Evolutionary conservation across 2,797 vertebrate genomes (phyloP).

Genomic region (Cossypha caffra): DNA sequence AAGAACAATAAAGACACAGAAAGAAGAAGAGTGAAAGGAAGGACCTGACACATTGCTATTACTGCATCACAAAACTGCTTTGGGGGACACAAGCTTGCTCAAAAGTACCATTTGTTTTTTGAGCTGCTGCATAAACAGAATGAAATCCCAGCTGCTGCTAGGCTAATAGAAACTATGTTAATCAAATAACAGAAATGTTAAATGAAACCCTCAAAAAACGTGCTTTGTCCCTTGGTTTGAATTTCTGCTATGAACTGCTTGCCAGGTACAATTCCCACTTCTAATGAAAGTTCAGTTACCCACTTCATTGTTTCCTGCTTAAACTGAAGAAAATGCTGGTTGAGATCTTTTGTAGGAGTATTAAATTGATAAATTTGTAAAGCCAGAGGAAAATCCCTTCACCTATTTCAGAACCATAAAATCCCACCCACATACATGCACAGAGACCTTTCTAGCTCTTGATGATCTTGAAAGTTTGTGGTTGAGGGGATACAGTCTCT

Average conservation of each 20-base stretch:
- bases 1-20: not conserved
- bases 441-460: not conserved
- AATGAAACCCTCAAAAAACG: not conserved
- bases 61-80: not conserved
- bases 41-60: not conserved
- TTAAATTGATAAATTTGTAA: not conserved
- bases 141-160: not conserved
- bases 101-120: not conserved
- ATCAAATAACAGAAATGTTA: slow-evolving; percentile 1
- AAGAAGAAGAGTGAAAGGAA: not conserved
- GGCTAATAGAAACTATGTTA: slow-evolving; percentile 1
- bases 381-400: not conserved
- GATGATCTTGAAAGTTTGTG: not conserved
- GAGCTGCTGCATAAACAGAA: not conserved
- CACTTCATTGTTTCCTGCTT: not conserved
- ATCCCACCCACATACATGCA: not conserved
- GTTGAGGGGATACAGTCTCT: not conserved
- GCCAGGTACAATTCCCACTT: not conserved
- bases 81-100: not conserved
- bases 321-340: not conserved
- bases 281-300: not conserved
- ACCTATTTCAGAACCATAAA: not conserved
- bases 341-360: not conserved
- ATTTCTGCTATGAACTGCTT: not conserved
- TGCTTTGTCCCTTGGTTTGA: not conserved